A percentile compares a stretch with the other conserved stretches of the same genome.
Evolutionary conservation across 2,797 vertebrate genomes (phyloP).

Genomic region (Bovichtus variegatus): DNA sequence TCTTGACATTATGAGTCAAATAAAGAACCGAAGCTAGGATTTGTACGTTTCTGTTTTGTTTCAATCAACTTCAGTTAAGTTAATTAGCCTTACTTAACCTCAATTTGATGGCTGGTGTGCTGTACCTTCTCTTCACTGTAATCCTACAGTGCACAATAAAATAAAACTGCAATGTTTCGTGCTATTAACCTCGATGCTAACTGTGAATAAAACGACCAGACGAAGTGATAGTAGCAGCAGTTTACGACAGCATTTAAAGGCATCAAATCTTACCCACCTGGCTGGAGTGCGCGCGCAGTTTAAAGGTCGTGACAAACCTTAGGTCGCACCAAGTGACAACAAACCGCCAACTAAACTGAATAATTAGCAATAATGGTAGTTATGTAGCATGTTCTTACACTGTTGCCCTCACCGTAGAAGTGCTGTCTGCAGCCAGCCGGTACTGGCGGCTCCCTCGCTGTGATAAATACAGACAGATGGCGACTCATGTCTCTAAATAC

Average conservation of each 20-base stretch:
- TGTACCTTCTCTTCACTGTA: neutral
- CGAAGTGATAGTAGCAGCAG: fast-evolving
- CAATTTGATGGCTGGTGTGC: neutral
- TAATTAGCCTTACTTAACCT: neutral
- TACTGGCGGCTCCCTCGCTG: slow-evolving; percentile 63
- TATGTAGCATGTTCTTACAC: neutral
- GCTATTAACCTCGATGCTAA: neutral
- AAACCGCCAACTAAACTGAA: neutral
- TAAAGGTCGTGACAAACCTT: slow-evolving; percentile 37
- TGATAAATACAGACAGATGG: slow-evolving; percentile 85
- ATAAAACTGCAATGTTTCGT: neutral
- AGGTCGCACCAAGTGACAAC: neutral
- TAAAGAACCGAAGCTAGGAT: neutral
- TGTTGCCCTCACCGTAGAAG: neutral
- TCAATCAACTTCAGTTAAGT: neutral
- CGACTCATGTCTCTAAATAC: slow-evolving; percentile 84
- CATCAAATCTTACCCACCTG: slow-evolving; percentile 46
- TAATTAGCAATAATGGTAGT: neutral
- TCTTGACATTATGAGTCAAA: neutral
- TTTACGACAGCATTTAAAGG: slow-evolving; percentile 55
- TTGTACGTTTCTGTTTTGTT: neutral
- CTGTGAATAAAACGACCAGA: neutral
- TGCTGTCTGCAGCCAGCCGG: slow-evolving; percentile 31
- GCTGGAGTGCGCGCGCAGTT: slow-evolving; percentile 52
- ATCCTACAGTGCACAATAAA: neutral